Conservation (phyloP, 2,113 vertebrate genomes). For the rabbit (Oryctolagus cuniculus) region mOryCun1.1 NC_091434.1:175091001-175091500, state of each 20-base stretch:
- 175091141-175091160: background rate
- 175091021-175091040: too few relatives aligned
- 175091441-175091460: background rate
- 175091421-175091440: background rate
- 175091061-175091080: too few relatives aligned
- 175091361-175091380: background rate
- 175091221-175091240: too few relatives aligned
- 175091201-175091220: too few relatives aligned
- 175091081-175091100: background rate
- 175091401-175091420: too few relatives aligned
- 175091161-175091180: background rate
- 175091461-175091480: background rate
- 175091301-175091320: too few relatives aligned
- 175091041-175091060: too few relatives aligned
- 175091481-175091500: fast-evolving
- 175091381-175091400: background rate
- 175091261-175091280: too few relatives aligned
- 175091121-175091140: background rate
- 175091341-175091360: background rate
- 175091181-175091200: too few relatives aligned
- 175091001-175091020: too few relatives aligned
- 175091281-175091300: too few relatives aligned
- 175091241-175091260: too few relatives aligned
- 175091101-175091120: background rate
- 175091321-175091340: background rate